phyloP scores from a whole-genome alignment of 2,888 invertebrate species.

The Ellobium chinense region DNA sequence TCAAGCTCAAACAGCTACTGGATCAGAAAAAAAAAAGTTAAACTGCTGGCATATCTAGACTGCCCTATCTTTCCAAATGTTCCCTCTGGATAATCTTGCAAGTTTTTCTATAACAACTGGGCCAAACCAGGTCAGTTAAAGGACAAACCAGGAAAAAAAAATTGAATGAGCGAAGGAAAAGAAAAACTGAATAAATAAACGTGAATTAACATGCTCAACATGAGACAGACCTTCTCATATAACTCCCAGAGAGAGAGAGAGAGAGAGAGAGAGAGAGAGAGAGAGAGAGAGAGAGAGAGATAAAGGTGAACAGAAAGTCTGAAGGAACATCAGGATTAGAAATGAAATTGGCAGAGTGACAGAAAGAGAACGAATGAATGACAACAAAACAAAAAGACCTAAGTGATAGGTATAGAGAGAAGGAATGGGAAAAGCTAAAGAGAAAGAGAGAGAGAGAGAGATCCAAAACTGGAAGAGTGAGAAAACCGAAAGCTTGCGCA shows the following conservation, averaged over 20 bases:
- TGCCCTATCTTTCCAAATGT: too few species aligned
- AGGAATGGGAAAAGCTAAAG: neutral
- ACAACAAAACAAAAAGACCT: neutral
- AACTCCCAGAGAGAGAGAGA: too few species aligned
- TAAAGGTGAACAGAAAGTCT: too few species aligned
- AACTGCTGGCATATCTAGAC: too few species aligned
- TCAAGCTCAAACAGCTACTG: too few species aligned
- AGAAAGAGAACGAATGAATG: slow-evolving; percentile 12
- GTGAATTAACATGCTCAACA: neutral
- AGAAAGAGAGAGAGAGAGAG: neutral
- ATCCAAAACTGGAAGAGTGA: neutral
- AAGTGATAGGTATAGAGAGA: neutral
- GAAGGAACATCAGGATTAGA: too few species aligned
- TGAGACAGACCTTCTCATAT: too few species aligned
- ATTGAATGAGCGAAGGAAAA: neutral
- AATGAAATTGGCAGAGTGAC: neutral
- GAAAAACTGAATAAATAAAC: neutral
- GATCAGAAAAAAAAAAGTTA: too few species aligned
- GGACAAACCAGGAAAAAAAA: neutral
- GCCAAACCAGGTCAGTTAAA: neutral
- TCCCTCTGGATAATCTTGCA: too few species aligned
- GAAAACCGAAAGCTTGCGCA: too few species aligned
- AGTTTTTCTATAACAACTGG: too few species aligned
- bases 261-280: neutral
- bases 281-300: slow-evolving; percentile 7